Evolutionary conservation across 2,888 invertebrate genomes (phyloP).

Genomic region (Nephrotoma flavescens): DNA sequence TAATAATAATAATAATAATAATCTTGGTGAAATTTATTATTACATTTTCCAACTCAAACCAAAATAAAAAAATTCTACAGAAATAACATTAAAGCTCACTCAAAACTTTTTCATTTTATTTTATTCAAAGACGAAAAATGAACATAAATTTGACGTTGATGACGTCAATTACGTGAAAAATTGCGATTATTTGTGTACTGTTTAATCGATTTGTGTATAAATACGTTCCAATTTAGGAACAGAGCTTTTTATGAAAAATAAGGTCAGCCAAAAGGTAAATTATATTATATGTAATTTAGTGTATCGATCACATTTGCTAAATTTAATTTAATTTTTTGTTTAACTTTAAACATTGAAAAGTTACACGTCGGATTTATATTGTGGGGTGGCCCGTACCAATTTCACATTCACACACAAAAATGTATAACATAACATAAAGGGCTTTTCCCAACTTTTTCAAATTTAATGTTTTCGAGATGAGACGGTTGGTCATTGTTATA

Average conservation of each 20-base stretch:
- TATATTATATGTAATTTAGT: too few species aligned
- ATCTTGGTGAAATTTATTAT: too few species aligned
- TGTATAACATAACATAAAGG: neutral
- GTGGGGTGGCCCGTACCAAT: neutral
- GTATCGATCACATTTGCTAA: neutral
- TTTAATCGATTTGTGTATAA: neutral
- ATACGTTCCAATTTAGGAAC: neutral
- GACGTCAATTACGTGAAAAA: neutral
- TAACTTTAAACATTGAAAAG: neutral
- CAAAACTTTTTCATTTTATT: neutral
- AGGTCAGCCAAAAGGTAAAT: too few species aligned
- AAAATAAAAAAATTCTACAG: neutral
- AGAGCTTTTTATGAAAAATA: neutral
- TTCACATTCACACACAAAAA: neutral
- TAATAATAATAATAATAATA: too few species aligned
- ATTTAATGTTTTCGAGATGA: neutral
- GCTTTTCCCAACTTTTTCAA: too few species aligned
- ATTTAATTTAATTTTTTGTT: neutral
- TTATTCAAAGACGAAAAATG: neutral
- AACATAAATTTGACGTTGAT: neutral
- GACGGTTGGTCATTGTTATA: neutral
- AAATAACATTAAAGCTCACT: neutral
- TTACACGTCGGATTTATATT: neutral
- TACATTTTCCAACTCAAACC: neutral
- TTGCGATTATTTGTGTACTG: neutral